phyloP scores from a whole-genome alignment of 2,113 vertebrate species.

The Lophochroa leadbeateri region DNA sequence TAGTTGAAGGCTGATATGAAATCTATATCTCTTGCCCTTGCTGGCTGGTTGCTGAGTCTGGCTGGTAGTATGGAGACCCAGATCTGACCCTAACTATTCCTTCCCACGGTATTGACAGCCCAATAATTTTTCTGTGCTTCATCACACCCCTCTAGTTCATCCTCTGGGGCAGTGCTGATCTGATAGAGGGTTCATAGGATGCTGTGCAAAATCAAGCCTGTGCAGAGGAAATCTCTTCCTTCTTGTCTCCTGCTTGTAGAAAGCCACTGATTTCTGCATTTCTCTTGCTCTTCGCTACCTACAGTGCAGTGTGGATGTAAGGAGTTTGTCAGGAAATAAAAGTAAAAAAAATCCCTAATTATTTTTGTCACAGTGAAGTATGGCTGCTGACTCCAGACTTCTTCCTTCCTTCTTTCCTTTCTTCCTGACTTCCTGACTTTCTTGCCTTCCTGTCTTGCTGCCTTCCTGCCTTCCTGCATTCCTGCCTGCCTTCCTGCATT shows the following conservation, averaged over 20 bases:
- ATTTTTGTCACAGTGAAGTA: neutral
- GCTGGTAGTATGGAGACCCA: neutral
- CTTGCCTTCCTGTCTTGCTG: too few species aligned
- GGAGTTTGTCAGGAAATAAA: neutral
- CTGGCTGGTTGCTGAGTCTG: neutral
- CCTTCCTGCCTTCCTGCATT: too few species aligned
- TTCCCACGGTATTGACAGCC: neutral
- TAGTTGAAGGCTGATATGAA: neutral
- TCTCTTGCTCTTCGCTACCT: neutral
- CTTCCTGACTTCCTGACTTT: too few species aligned
- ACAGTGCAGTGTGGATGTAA: neutral
- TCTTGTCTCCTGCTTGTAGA: neutral
- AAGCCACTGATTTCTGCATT: neutral
- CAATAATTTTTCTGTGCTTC: neutral
- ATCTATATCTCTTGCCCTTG: neutral
- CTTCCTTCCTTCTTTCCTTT: neutral
- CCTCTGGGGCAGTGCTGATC: neutral
- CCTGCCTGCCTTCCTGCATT: too few species aligned
- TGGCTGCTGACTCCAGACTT: neutral
- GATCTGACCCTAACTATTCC: neutral
- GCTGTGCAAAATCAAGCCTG: neutral
- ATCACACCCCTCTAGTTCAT: neutral
- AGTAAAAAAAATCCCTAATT: neutral
- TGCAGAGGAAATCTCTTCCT: neutral
- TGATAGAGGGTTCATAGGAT: neutral